These are phyloP conservation scores for Sceloporus tristichus DNA, from an alignment of 2,113 vertebrate genomes.

Conservation along the genomic window DNA sequence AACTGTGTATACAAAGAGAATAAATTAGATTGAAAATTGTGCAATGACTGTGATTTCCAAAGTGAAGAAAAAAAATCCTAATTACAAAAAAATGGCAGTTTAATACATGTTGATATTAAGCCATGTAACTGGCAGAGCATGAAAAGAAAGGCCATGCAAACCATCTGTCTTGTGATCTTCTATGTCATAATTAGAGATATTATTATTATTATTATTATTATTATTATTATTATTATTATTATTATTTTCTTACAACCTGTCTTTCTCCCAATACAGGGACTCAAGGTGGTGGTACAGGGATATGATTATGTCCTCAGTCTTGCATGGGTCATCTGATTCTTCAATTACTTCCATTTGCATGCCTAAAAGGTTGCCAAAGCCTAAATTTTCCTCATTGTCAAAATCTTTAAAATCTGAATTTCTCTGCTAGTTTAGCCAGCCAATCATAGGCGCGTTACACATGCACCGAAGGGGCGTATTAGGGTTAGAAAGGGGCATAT, in stretches of 20 bases:
- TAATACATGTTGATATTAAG: background rate
- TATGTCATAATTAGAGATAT: background rate
- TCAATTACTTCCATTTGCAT: background rate
- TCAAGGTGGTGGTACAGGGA: too few species aligned
- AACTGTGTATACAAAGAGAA: background rate
- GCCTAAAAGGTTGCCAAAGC: background rate
- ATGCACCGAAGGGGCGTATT: too few species aligned
- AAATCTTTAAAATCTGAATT: background rate
- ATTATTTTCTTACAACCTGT: too few species aligned
- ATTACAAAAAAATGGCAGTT: background rate
- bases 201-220: too few species aligned
- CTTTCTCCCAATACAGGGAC: too few species aligned
- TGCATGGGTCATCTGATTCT: background rate
- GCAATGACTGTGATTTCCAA: background rate
- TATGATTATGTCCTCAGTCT: background rate
- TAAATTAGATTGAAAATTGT: slow-evolving; percentile 5
- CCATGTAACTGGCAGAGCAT: background rate
- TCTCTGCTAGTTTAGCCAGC: too few species aligned
- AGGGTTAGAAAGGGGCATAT: too few species aligned
- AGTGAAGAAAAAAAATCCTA: background rate
- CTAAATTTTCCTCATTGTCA: background rate
- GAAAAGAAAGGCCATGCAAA: background rate
- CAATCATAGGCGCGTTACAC: too few species aligned
- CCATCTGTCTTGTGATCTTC: background rate
- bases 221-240: too few species aligned